Evolutionary conservation across 2,797 vertebrate genomes (phyloP).

Genomic region (Hippopotamyrus pictus): DNA sequence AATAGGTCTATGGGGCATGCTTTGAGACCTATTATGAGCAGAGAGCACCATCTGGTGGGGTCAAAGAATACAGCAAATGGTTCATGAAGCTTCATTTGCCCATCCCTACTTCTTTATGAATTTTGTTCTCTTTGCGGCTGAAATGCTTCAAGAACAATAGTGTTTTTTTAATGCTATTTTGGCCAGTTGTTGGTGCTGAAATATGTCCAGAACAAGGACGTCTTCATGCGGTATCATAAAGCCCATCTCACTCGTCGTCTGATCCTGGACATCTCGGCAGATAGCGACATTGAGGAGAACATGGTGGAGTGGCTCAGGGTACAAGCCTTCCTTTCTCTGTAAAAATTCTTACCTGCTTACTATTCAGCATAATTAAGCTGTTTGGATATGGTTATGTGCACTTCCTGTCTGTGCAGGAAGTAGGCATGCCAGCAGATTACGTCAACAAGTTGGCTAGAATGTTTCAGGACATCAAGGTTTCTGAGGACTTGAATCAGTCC

Average conservation of each 20-base stretch:
- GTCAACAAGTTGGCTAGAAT: slow-evolving; percentile 97
- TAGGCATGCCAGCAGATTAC: slow-evolving; percentile 97
- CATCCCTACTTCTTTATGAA: not conserved
- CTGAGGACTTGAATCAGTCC: slow-evolving; percentile 94
- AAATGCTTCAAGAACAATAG: not conserved
- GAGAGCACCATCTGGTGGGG: not conserved
- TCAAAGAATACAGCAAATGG: not conserved
- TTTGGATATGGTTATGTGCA: not conserved
- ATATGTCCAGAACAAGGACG: slow-evolving; percentile 98
- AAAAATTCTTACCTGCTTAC: not conserved
- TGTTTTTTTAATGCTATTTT: slow-evolving; percentile 24
- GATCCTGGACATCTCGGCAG: slow-evolving; percentile 96
- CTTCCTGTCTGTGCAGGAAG: slow-evolving; percentile 68
- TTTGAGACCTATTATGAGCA: no score
- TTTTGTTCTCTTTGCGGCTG: not conserved
- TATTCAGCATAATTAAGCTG: not conserved
- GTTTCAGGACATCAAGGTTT: slow-evolving; percentile 99
- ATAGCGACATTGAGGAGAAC: slow-evolving; percentile 98
- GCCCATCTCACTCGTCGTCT: slow-evolving; percentile 92
- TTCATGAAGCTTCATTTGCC: not conserved
- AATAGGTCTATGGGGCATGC: no score
- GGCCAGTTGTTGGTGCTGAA: slow-evolving; percentile 88
- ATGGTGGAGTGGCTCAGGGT: slow-evolving; percentile 99
- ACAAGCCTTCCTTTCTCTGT: slow-evolving; percentile 17
- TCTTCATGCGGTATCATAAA: slow-evolving; percentile 98